Evolutionary conservation across 2,888 invertebrate genomes (phyloP).

Genomic region (Amphiduros pacificus): DNA sequence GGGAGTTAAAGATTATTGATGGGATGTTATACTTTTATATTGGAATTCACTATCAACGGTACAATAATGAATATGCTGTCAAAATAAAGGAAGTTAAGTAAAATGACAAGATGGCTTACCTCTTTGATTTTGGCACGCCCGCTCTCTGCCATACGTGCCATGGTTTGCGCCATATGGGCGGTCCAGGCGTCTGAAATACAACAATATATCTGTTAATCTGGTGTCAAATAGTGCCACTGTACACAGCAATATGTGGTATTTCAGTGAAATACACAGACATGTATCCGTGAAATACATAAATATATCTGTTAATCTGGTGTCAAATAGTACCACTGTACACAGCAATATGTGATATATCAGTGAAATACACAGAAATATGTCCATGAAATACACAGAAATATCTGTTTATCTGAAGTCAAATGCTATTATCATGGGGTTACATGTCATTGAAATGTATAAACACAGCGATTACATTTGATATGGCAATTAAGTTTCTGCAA

Average conservation of each 20-base stretch:
- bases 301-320: background rate
- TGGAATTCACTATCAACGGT: no score
- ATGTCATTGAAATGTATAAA: no score
- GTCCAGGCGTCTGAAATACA: constrained; percentile 34
- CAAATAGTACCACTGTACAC: background rate
- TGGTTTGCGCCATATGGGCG: constrained; percentile 34
- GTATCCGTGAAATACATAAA: constrained; percentile 19
- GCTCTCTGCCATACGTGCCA: constrained; percentile 37
- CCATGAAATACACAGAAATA: constrained; percentile 16
- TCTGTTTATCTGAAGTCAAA: background rate
- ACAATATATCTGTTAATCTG: background rate
- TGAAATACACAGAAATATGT: no score
- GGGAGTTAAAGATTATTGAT: no score
- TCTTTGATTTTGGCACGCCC: constrained; percentile 37
- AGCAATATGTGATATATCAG: no score
- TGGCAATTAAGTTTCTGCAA: no score
- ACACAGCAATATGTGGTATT: no score
- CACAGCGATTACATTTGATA: no score
- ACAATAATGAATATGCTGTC: no score
- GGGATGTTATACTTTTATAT: no score
- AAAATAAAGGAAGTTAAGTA: background rate
- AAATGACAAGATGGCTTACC: constrained; percentile 20
- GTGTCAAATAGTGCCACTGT: background rate
- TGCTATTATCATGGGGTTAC: no score
- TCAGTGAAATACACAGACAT: no score